Evolutionary conservation across 1,140 invertebrate species (phyloP).

Genomic region (Bombus superbus): DNA sequence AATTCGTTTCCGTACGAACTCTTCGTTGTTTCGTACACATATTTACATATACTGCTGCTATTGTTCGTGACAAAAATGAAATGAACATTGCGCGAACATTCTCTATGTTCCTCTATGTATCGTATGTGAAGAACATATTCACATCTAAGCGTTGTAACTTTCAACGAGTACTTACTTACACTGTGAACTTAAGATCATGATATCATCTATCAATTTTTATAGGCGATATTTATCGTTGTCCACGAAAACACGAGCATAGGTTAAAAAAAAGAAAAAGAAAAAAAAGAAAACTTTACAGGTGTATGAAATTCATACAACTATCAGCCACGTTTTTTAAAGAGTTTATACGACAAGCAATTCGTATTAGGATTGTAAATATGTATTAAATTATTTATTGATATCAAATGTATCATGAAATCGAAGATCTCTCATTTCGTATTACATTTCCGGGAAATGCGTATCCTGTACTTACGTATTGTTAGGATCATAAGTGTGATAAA

Average conservation of each 20-base stretch:
- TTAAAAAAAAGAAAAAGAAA: too few relatives aligned
- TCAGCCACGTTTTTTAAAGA: not conserved
- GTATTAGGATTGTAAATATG: conserved; percentile 46
- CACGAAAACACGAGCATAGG: not conserved
- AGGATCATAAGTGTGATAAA: conserved; percentile 23
- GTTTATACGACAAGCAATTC: conserved; percentile 1
- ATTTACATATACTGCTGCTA: not conserved
- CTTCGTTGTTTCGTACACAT: not conserved
- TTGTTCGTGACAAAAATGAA: not conserved
- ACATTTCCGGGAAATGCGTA: not conserved
- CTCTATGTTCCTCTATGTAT: conserved; percentile 11
- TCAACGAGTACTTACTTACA: conserved; percentile 19
- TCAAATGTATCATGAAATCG: conserved; percentile 26
- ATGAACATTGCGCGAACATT: not conserved
- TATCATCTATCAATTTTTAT: not conserved
- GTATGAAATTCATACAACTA: not conserved
- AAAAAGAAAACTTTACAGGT: not conserved
- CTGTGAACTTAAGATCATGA: not conserved
- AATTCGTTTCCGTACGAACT: not conserved
- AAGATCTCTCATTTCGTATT: conserved; percentile 42
- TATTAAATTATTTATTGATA: conserved; percentile 57
- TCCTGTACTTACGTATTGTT: not conserved
- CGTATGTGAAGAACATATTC: not conserved
- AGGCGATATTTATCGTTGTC: not conserved
- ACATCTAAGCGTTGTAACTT: conserved; percentile 6